phyloP scores from a whole-genome alignment of 1,140 invertebrate species.

The Musca vetustissima region DNA sequence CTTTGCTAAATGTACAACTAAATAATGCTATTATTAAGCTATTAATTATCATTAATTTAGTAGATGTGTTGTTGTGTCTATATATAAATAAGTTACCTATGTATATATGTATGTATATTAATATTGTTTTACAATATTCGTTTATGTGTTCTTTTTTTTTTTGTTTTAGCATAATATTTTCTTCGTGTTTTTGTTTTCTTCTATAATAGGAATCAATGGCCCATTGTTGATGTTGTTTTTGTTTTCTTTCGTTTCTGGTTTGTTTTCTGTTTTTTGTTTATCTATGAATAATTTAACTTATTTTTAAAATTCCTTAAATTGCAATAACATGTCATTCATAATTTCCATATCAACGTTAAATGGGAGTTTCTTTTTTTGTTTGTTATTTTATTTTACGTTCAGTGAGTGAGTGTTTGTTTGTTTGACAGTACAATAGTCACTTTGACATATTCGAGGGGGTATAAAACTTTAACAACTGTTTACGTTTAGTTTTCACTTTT shows the following conservation, averaged over 20 bases:
- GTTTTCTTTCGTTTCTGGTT: no score
- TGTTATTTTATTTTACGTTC: not conserved
- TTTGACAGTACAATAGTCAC: no score
- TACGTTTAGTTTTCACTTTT: not conserved
- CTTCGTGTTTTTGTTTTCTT: no score
- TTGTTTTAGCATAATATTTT: no score
- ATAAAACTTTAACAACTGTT: constrained; percentile 21
- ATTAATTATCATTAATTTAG: constrained; percentile 5
- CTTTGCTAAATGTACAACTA: no score
- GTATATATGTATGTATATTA: constrained; percentile 3
- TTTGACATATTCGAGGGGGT: not conserved
- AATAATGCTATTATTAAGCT: not conserved
- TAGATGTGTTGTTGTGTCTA: not conserved
- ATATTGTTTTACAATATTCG: constrained; percentile 17
- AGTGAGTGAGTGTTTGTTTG: not conserved
- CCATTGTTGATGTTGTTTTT: not conserved
- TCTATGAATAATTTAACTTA: not conserved
- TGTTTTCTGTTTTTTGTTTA: no score
- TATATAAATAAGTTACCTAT: not conserved
- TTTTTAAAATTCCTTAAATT: constrained; percentile 11
- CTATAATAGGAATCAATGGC: constrained; percentile 18
- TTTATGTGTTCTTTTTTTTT: not conserved
- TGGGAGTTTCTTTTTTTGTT: not conserved
- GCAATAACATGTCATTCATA: constrained; percentile 9
- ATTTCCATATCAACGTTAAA: not conserved